Evolutionary conservation across 2,888 invertebrate genomes (phyloP), one percentile per base, ranked within the genome.

Genomic region (Cyclophora punctaria): DNA sequence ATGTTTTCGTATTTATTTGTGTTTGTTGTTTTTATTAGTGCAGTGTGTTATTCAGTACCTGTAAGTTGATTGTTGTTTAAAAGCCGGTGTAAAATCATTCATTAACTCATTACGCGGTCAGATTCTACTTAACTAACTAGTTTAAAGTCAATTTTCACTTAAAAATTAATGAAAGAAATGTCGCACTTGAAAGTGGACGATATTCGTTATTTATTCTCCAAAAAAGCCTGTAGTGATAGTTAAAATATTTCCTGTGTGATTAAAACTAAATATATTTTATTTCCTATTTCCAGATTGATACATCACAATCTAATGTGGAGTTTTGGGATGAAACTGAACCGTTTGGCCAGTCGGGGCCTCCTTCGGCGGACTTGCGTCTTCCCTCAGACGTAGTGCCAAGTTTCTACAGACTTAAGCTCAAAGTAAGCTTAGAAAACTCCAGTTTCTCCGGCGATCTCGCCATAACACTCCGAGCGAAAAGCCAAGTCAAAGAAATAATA

Each of bases 391-490:
- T 93, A 3, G 66, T 74, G 34, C 93, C 93, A 4, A 80, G 75
- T 47, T 83, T 80, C 49, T 94, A 93, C 64, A 80, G 90, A 47
- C 75, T 93, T 2, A 82, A 88, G 51, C 65, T 93, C 6, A 83
- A 75, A 58, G 88, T 91, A 0, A 82, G 90, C 58, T 75, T 92
- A 40, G 80, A 83, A 4, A 78, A 78, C 40, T 79, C 81, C 2
- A 73, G 64, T 35, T 89, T 87, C 50, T 76, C 71, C 34, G 89
- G 89, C 2, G 81, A 85, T 57, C 81, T 89, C 3, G 80, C 71
- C 6, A 90, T 92, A 48, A 88, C 89, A 33, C 66, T 92, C 44
- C 66, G 68, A 51, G 78, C 90, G 0, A 78, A 58, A 44, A 62
- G 66, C 50, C 66, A 66, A 53, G 83, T 89, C 0, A 82, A 73